Percentiles rank a stretch among this genome's conserved stretches.
Evolutionary conservation across 1,140 invertebrate species (phyloP).

Genomic region (Penaeus chinensis): DNA sequence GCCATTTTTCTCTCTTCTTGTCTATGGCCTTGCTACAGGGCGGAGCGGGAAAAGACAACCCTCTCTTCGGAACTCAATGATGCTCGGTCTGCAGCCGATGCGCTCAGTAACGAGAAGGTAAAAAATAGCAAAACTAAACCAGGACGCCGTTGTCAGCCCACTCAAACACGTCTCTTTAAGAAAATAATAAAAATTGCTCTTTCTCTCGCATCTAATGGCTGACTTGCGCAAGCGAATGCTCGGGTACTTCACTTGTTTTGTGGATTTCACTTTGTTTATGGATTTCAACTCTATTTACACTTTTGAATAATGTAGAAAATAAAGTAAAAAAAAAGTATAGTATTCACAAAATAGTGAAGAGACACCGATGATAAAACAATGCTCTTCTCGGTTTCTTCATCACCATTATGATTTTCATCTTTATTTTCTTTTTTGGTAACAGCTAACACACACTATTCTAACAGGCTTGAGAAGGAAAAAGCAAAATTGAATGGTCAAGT

Average conservation of each 20-base stretch:
- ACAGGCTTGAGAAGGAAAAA: constrained; percentile 56
- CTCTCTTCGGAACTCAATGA: constrained; percentile 57
- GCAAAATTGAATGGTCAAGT: constrained; percentile 41
- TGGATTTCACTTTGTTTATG: too few species aligned
- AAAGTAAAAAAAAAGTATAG: too few species aligned
- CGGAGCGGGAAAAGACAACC: constrained; percentile 57
- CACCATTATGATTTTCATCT: too few species aligned
- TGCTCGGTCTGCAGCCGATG: constrained; percentile 49
- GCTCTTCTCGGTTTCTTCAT: neutral
- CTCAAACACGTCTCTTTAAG: neutral
- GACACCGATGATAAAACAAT: too few species aligned
- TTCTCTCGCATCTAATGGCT: constrained; percentile 33
- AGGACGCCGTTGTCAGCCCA: neutral
- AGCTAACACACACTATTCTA: constrained; percentile 52
- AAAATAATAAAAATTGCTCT: neutral
- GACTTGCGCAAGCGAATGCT: neutral
- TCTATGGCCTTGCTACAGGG: constrained; percentile 31
- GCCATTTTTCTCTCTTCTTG: constrained; percentile 22
- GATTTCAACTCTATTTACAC: too few species aligned
- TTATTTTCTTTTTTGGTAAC: neutral
- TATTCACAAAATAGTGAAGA: too few species aligned
- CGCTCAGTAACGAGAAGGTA: constrained; percentile 57
- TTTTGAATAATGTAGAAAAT: too few species aligned
- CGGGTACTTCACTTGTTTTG: too few species aligned
- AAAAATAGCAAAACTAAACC: neutral